Base-by-base conservation (phyloP, 2,888 invertebrate genomes). In the Coleophora deauratella region DNA sequence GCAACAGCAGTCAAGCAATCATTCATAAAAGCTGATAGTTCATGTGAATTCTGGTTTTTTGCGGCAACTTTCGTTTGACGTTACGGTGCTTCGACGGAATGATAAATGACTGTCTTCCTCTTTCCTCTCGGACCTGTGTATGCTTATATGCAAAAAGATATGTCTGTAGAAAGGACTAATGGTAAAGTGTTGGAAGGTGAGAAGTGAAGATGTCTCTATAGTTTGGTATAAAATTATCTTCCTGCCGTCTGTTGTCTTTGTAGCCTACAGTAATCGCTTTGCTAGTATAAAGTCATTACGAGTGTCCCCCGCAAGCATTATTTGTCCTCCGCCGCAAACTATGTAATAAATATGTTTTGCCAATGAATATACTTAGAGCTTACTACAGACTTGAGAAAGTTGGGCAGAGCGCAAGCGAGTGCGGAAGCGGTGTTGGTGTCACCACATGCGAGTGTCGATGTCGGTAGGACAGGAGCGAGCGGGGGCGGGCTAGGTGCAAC, bases 21-120 rank as follows among this genome's bases (percentile, higher is more conserved):
- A 48, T 48, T 49, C 49, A 47, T 45, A 46, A 40, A 37, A 40
- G 38, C 46, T n/a, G n/a, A 35, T 46, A 38, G 42, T 40, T 33
- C 45, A 50, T 43, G 46, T 38, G 47, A 46, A 45, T 36, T 34
- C 37, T 43, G 4, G 8, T 48, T 50, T 50, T 50, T 49, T 48
- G 40, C 51, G 45, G 47, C 49, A 40, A 52, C 47, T 51, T 52
- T 47, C 43, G 43, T 39, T 45, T 30, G 35, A 47, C 43, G 39
- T 50, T 48, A 48, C 50, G 35, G 36, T 35, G 40, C 42, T 48
- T 44, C 47, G 52, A 45, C 51, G 38, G 44, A 46, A 60, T 67
- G 63, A 67, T 66, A 59, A 57, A 68, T 63, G 58, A 47, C 44
- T 40, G 35, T 43, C 52, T 61, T 59, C 60, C 57, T 53, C 57